These are phyloP conservation scores for Parascotia fuliginaria DNA, from an alignment of 2,888 invertebrate species.

Conservation along the genomic window DNA sequence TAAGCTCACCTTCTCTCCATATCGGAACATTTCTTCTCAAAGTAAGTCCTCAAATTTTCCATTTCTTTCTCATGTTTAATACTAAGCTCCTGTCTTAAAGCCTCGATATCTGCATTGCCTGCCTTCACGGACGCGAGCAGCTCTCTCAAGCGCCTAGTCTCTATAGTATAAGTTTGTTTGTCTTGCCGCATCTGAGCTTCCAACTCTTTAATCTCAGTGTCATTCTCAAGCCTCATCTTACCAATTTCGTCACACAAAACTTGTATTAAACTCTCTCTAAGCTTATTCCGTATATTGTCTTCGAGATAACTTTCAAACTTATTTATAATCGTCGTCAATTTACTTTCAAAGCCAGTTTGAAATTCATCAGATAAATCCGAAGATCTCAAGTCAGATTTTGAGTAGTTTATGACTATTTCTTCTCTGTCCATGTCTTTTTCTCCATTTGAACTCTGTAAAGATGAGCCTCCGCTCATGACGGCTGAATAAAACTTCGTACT, in stretches of 20 bases:
- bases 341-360: conserved; percentile 70
- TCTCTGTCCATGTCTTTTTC: conserved; percentile 82
- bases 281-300: conserved; percentile 73
- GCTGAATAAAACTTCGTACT: conserved; percentile 78
- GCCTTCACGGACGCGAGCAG: conserved; percentile 85
- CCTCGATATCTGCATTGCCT: conserved; percentile 84
- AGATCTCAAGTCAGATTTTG: conserved; percentile 72
- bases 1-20: conserved; percentile 90
- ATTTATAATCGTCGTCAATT: conserved; percentile 62
- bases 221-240: conserved; percentile 73
- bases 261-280: conserved; percentile 85
- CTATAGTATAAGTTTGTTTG: conserved; percentile 82
- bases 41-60: conserved; percentile 92
- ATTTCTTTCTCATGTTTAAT: conserved; percentile 90
- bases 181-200: conserved; percentile 83
- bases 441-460: conserved; percentile 72
- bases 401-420: conserved; percentile 76
- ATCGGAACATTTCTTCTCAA: conserved; percentile 92
- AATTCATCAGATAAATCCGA: conserved; percentile 71
- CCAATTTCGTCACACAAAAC: conserved; percentile 83
- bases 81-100: conserved; percentile 86
- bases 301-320: conserved; percentile 71
- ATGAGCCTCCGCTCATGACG: conserved; percentile 72
- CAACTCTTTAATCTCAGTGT: conserved; percentile 71
- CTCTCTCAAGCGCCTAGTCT: conserved; percentile 83